Evolutionary conservation across 1,140 invertebrate genomes (phyloP).

Genomic region (Heliconius congener): DNA sequence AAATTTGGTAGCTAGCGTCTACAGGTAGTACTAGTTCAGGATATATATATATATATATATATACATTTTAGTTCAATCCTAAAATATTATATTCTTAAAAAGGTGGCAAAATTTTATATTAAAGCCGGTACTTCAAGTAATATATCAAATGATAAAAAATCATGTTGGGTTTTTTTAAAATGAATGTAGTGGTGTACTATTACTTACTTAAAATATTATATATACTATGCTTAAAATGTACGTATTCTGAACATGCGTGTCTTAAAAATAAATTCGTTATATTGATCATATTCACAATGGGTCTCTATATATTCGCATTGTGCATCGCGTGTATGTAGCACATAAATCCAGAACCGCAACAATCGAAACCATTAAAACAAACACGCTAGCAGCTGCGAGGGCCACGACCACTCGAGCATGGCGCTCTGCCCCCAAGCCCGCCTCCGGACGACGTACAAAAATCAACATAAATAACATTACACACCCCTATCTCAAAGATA

Average conservation of each 20-base stretch:
- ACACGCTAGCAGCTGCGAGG: constrained; percentile 69
- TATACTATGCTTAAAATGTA: background rate
- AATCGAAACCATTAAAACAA: constrained; percentile 76
- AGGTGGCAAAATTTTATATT: too few species aligned
- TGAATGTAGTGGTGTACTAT: too few species aligned
- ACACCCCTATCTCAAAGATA: constrained; percentile 77
- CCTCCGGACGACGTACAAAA: constrained; percentile 72
- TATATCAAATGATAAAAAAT: too few species aligned
- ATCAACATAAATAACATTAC: constrained; percentile 81
- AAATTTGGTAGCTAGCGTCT: too few species aligned
- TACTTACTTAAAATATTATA: too few species aligned
- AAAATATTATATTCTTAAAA: too few species aligned
- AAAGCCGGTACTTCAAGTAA: too few species aligned
- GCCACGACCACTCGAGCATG: constrained; percentile 59
- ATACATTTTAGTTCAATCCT: too few species aligned
- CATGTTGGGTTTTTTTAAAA: too few species aligned
- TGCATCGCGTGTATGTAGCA: constrained; percentile 58
- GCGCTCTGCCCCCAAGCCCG: constrained; percentile 70
- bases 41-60: too few species aligned
- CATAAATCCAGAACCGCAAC: constrained; percentile 60
- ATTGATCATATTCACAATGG: constrained; percentile 53
- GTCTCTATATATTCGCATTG: constrained; percentile 46
- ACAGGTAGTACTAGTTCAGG: too few species aligned
- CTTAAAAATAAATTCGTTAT: constrained; percentile 48
- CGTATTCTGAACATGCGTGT: constrained; percentile 18